phyloP scores from a whole-genome alignment of 2,888 invertebrate species.

The Athalia circularis region DNA sequence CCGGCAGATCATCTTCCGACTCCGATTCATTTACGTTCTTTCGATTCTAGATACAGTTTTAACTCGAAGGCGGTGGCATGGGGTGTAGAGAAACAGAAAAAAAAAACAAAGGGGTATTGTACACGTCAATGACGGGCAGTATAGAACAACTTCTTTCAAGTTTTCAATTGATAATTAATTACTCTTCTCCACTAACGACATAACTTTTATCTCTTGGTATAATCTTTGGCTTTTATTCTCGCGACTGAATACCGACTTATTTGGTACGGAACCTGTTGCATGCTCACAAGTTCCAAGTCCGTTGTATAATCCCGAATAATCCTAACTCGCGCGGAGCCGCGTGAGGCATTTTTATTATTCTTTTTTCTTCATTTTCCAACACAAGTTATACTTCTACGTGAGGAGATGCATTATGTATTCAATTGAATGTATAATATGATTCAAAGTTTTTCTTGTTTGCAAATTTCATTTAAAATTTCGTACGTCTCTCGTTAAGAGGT shows the following conservation, averaged over 20 bases:
- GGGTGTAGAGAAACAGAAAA: not conserved
- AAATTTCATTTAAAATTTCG: conserved; percentile 14
- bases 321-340: not conserved
- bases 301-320: not conserved
- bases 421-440: too few relatives aligned
- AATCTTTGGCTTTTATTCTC: not conserved
- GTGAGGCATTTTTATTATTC: not conserved
- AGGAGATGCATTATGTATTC: too few relatives aligned
- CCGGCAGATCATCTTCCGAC: not conserved
- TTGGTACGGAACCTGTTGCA: conserved; percentile 31
- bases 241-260: too few relatives aligned
- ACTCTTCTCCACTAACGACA: not conserved
- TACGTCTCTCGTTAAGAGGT: not conserved
- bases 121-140: too few relatives aligned
- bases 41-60: not conserved
- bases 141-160: not conserved
- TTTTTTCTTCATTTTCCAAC: too few relatives aligned
- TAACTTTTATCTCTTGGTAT: not conserved
- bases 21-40: conserved; percentile 11
- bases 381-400: too few relatives aligned
- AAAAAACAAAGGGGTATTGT: not conserved
- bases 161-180: not conserved
- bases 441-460: too few relatives aligned
- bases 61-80: too few relatives aligned
- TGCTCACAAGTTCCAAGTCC: not conserved